Evolutionary conservation across 2,797 vertebrate species (phyloP).

Genomic region (Centroberyx gerrardi): DNA sequence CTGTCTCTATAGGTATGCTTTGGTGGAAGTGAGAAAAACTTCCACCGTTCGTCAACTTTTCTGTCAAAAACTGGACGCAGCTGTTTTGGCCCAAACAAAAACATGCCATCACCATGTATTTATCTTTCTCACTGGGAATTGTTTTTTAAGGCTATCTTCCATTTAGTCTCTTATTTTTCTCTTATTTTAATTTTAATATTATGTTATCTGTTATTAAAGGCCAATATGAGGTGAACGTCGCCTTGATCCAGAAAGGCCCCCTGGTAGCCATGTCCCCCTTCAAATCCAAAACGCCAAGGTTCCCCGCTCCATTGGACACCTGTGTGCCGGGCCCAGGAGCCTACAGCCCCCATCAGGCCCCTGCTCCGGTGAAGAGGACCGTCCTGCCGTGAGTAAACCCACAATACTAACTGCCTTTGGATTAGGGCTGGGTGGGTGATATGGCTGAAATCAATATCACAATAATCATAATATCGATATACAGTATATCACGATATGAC

Average conservation of each 20-base stretch:
- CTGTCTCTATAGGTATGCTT: constrained; percentile 56
- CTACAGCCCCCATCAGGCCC: constrained; percentile 76
- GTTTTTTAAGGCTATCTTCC: background rate
- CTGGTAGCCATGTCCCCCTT: constrained; percentile 81
- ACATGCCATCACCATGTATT: constrained; percentile 82
- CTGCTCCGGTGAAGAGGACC: constrained; percentile 64
- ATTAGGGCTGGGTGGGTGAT: too few species aligned
- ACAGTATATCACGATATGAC: too few species aligned
- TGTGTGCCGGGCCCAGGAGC: constrained; percentile 82
- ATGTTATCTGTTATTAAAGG: constrained; percentile 65
- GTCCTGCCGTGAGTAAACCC: constrained; percentile 75
- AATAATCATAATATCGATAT: too few species aligned
- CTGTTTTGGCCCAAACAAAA: background rate
- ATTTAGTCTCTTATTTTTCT: background rate
- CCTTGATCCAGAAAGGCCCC: constrained; percentile 73
- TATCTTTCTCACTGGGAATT: background rate
- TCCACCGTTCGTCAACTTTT: constrained; percentile 79
- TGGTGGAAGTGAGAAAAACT: constrained; percentile 68
- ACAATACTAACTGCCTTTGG: background rate
- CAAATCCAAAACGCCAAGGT: constrained; percentile 78
- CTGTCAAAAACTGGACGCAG: constrained; percentile 80
- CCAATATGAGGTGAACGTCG: constrained; percentile 81
- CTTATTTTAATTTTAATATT: background rate
- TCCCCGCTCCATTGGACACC: constrained; percentile 45
- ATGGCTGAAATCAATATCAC: too few species aligned